Evolutionary conservation across 2,888 invertebrate species (phyloP).

Genomic region (Acanthosepion esculentum): DNA sequence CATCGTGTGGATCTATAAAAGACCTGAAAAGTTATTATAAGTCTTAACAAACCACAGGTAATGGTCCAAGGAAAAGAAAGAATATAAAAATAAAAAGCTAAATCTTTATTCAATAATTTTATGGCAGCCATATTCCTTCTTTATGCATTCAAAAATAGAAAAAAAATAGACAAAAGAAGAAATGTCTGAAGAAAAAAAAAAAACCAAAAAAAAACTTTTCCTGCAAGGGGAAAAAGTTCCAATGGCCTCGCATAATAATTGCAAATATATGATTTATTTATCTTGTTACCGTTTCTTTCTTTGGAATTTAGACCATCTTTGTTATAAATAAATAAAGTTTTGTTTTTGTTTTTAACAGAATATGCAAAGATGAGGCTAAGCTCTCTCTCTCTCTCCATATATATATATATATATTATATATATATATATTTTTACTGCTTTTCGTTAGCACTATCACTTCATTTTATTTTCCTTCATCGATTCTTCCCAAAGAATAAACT

Average conservation of each 20-base stretch:
- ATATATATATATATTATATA: too few species aligned
- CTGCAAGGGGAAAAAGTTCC: background rate
- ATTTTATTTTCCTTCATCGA: too few species aligned
- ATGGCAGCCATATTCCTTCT: background rate
- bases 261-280: background rate
- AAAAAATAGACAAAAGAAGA: background rate
- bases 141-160: background rate
- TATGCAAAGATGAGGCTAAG: too few species aligned
- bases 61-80: background rate
- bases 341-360: too few species aligned
- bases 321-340: background rate
- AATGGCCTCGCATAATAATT: background rate
- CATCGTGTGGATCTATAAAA: background rate
- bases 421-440: too few species aligned
- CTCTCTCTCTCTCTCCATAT: too few species aligned
- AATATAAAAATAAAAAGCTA: background rate
- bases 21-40: background rate
- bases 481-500: too few species aligned
- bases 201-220: too few species aligned
- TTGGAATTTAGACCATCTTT: background rate
- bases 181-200: background rate
- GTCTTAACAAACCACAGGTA: background rate
- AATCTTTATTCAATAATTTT: background rate
- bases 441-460: too few species aligned
- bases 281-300: background rate